Base-by-base conservation (phyloP, 2,888 invertebrate species). In the Ophion costatus region DNA sequence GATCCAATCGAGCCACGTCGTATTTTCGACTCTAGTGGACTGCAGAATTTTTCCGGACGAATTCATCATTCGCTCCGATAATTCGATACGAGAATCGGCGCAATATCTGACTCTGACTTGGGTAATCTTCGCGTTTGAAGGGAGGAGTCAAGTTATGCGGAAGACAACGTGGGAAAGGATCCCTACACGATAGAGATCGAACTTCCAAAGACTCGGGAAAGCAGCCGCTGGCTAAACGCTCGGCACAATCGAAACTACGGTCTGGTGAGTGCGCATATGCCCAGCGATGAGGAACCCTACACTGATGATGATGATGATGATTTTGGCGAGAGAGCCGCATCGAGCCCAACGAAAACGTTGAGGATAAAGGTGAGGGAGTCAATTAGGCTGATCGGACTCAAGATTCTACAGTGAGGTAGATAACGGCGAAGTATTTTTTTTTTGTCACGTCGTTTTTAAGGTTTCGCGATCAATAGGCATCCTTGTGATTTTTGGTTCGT, bases 151-250 rank as follows among this genome's bases (percentile, higher is more conserved):
- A 75, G 82, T 61, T 80, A 75, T 69, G 70, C 67, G 20, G 22
- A 42, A 24, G 80, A 82, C 73, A 29, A 81, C 29, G 38, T 57
- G 7, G 63, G 11, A 0, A 86, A 89, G 2, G 87, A 88, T 24
- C 91, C 91, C 7, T 92, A 90, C 56, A 89, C 89, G 1, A 91
- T 92, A 69, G 89, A 92, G 76, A 91, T 92, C 74, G 89, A 91
- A 76, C 82, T 92, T 61, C 91, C 91, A 1, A 89, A 89, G 76
- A 82, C 83, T n/a, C 78, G 77, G 1, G 86, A 85, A 11, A 80
- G 69, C n/a, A 69, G 45, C n/a, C 45, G n/a, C n/a, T 29, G 78
- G 29, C 29, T 20, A 29, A 78, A 29, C 6, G 24, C 69, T 29
- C 73, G 57, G 17, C 67, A 70, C 73, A 87, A 89, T 63, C 85